phyloP scores from a whole-genome alignment of 2,888 invertebrate species.

The Reticulitermes lucifugus region DNA sequence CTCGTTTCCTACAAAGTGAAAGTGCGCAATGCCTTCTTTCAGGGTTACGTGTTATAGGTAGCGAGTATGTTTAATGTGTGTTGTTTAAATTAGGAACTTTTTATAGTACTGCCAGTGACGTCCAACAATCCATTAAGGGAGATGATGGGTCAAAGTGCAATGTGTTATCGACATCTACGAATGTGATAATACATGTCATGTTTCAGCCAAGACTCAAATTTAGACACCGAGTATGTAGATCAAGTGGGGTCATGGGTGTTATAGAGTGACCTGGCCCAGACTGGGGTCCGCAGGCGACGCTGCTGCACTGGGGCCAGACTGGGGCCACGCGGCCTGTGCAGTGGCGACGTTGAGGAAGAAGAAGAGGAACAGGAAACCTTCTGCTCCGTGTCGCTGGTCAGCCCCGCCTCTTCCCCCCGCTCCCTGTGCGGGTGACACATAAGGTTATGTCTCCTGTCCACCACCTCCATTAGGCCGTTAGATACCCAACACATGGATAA shows the following conservation, averaged over 20 bases:
- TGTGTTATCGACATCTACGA: too few relatives aligned
- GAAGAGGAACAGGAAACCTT: constrained; percentile 63
- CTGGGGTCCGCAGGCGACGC: constrained; percentile 83
- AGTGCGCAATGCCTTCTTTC: too few relatives aligned
- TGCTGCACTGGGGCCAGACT: constrained; percentile 71
- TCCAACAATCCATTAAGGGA: too few relatives aligned
- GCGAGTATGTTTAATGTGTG: too few relatives aligned
- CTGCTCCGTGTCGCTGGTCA: constrained; percentile 59
- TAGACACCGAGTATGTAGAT: not conserved
- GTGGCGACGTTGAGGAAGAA: constrained; percentile 63
- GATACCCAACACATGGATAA: constrained; percentile 8
- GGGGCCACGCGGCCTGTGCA: constrained; percentile 65
- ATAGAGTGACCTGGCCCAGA: constrained; percentile 77
- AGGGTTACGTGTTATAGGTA: too few relatives aligned
- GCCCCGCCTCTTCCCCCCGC: constrained; percentile 69
- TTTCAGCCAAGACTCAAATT: not conserved
- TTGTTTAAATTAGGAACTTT: too few relatives aligned
- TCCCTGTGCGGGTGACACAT: constrained; percentile 36
- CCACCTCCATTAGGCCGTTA: not conserved
- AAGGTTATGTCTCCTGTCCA: constrained; percentile 26
- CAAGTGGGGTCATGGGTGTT: not conserved
- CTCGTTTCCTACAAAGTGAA: too few relatives aligned
- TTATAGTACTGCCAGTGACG: too few relatives aligned
- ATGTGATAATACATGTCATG: not conserved
- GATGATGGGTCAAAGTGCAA: too few relatives aligned